Base-by-base conservation (phyloP, 2,113 vertebrate species). In the Nannobrachium achirus region DNA sequence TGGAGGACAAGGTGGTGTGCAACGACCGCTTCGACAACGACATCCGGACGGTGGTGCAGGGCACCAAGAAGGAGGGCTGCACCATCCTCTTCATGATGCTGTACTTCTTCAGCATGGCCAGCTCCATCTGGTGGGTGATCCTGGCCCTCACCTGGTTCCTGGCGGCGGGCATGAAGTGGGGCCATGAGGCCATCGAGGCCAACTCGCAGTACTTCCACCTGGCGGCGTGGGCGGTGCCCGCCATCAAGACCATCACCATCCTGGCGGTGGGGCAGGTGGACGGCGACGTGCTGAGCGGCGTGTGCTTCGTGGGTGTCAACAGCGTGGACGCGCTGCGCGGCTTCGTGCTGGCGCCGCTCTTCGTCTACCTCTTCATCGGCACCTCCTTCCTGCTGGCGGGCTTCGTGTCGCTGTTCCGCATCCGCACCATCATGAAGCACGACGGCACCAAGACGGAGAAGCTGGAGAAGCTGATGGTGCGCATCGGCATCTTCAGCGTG, bases 41-140 rank as follows among this genome's bases (percentile, higher is more conserved):
- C 56, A 93, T 94, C 13, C 90, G 94, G 72, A 98, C 96, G 0
- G 95, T 98, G 89, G 96, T 95, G 0, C 96, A 98, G 88, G 96
- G 96, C 79, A 98, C 96, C 1, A 98, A 98, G 72, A 94, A 96
- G 61, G 96, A 98, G 82, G 96, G 96, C 56, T 98, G 97, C 92
- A 98, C 97, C 71, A 98, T 98, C 62, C 95, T 98, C 78, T 98
- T 98, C 89, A 98, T 98, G 97, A 98, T 98, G 96, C 93, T 98
- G 0, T 98, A 98, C 89, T 98, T 98, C 91, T 98, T 98, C 61
- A 93, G 96, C 91, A 98, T 98, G 96, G 95, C 96, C 92, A 97
- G 95, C 88, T 98, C 96, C 11, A 96, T 98, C 87, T 98, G 96
- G 96, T 98, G 96, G 96, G 96, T 98, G 68, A 96, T 98, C 75